Base-by-base conservation (phyloP, 2,113 vertebrate species). In the Poeciliopsis turrubarensis region DNA sequence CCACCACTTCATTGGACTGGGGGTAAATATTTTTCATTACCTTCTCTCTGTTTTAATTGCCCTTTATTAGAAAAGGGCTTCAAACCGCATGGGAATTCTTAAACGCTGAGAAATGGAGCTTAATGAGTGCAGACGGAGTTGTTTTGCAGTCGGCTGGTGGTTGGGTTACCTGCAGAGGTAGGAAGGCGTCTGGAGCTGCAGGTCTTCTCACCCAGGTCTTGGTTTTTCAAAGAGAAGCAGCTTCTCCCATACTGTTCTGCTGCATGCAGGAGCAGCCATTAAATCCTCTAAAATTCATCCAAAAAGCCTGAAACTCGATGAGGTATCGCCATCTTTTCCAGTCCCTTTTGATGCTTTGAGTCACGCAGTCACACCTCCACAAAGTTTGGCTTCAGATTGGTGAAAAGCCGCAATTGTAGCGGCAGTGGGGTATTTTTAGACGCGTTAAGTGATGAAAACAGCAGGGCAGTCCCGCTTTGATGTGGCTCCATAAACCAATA, bases 11-110 rank as follows among this genome's bases (percentile, higher is more conserved):
- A 87, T 88, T 92, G 80, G 86, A 81, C 71, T 89, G 77, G 81
- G 81, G 88, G 90, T 90, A 88, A 90, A 92, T 92, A 90, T 86
- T 91, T 91, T 91, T 92, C 83, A 92, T 85, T 91, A 88, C 78
- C 83, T 86, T 81, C 77, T 86, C 85, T 85, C 79, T 78, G 73
- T 87, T 87, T 89, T 85, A 86, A 91, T 91, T 92, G 85, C 32
- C 82, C 83, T 90, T 93, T 86, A 89, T 94, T 93, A 93, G 82
- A 84, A 73, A 89, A 82, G 80, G 68, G 68, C 72, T 89, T 79
- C 72, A 84, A 66, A 90, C 91, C 91, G 68, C 93, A 92, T 70
- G 83, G 68, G 85, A 77, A 90, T 93, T 92, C 82, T 88, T 85
- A 76, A 80, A 79, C 15, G 84, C 73, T 92, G 82, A 92, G 79